Base-by-base conservation (phyloP, 2,888 invertebrate genomes). In the Sinohyriopsis cumingii region DNA sequence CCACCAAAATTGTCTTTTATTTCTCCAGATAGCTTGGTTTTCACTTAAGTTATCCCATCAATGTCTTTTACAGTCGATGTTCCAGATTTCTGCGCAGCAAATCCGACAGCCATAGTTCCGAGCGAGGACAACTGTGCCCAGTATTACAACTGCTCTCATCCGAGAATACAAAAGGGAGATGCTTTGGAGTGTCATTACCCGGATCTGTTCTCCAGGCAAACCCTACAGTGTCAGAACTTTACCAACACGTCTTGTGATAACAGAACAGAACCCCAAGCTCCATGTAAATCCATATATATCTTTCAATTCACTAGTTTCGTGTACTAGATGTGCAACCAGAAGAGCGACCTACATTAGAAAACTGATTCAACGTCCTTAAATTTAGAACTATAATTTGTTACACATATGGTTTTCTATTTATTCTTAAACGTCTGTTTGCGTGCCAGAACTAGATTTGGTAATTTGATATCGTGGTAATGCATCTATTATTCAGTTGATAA, bases 171-270 rank as follows among this genome's bases (percentile, higher is more conserved):
- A 33, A 59, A 65, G 22, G 59, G 63, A 22, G 63, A 59, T 33
- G 62, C 55, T 55, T 63, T 61, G 68, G 74, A 74, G 55, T 74
- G 74, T 60, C 54, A n/a, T 7, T 74, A 74, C 22, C 74, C 74
- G 45, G 71, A 76, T 59, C 59, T 76, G 22, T 76, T 73, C 67
- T 69, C 67, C 57, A 56, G 55, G 19, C 55, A 53, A 24, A 68
- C 28, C 5, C 53, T 56, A 19, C 59, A 65, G 22, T 77, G 76
- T 68, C 60, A 55, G 12, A 55, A 63, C 15, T 72, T 72, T 67
- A 56, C 57, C 55, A 61, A 45, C 19, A 74, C 74, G 20, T 61
- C 63, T 0, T 77, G 76, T 69, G 63, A 64, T 20, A 66, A 54
- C 15, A 68, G 72, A 63, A 63, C 55, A 15, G 74, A 71, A 59